These are phyloP conservation scores for Drosophila birchii DNA, from an alignment of 2,888 invertebrate species.

Conservation along the genomic window DNA sequence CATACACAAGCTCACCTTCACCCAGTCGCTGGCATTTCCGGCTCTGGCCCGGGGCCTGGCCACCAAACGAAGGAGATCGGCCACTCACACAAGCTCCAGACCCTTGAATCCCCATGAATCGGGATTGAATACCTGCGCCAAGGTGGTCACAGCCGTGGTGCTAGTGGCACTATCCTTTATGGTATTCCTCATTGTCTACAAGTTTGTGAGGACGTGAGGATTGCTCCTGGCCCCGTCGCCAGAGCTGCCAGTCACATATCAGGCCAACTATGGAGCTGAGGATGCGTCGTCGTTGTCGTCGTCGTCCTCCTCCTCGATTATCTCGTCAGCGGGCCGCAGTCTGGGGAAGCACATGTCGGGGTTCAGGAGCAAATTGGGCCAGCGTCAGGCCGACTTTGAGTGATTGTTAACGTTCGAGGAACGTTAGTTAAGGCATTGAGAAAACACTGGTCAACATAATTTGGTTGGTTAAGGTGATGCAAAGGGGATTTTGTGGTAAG, in stretches of 20 bases:
- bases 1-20: conserved; percentile 90
- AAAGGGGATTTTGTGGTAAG: no score
- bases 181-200: conserved; percentile 90
- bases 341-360: conserved; percentile 83
- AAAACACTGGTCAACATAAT: conserved; percentile 16
- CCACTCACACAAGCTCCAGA: conserved; percentile 85
- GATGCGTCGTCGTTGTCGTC: conserved; percentile 15
- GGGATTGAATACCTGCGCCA: conserved; percentile 89
- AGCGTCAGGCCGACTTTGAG: conserved; percentile 73
- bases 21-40: conserved; percentile 90
- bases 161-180: conserved; percentile 89
- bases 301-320: conserved; percentile 33
- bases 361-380: conserved; percentile 84
- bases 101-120: conserved; percentile 88
- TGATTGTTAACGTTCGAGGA: conserved; percentile 23
- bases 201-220: conserved; percentile 91
- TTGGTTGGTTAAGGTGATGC: neutral
- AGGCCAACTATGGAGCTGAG: conserved; percentile 74
- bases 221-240: conserved; percentile 89
- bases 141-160: conserved; percentile 89
- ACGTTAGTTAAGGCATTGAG: conserved; percentile 19
- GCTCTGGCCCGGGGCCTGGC: conserved; percentile 89
- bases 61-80: conserved; percentile 87
- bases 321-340: conserved; percentile 64
- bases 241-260: conserved; percentile 83